phyloP scores from a whole-genome alignment of 2,888 invertebrate genomes.

The Sesamia inferens region DNA sequence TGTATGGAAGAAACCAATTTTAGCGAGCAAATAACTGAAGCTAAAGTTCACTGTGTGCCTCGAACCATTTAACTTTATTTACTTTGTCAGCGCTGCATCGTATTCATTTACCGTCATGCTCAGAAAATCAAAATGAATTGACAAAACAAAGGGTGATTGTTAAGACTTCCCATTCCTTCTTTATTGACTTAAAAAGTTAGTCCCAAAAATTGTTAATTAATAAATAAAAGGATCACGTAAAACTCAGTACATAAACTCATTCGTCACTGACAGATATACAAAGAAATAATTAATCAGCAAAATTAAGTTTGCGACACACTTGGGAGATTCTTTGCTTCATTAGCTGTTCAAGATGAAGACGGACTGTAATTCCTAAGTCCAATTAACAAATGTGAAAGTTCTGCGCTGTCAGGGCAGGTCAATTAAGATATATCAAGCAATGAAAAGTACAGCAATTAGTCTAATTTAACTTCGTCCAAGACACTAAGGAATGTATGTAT shows the following conservation, averaged over 20 bases:
- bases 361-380: constrained; percentile 74
- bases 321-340: constrained; percentile 61
- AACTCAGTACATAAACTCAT: constrained; percentile 26
- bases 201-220: constrained; percentile 13
- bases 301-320: constrained; percentile 57
- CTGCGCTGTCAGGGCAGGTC: constrained; percentile 74
- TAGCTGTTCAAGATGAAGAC: constrained; percentile 64
- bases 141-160: background rate
- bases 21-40: background rate
- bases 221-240: constrained; percentile 40
- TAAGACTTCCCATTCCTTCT: background rate
- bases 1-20: background rate
- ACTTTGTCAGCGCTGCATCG: background rate
- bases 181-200: constrained; percentile 16
- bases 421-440: constrained; percentile 76
- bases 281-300: constrained; percentile 55
- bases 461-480: constrained; percentile 69
- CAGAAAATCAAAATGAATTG: constrained; percentile 11
- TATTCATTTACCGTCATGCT: background rate
- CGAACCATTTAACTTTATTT: constrained; percentile 22
- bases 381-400: constrained; percentile 81
- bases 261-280: constrained; percentile 35
- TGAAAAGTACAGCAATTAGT: constrained; percentile 74
- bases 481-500: constrained; percentile 41
- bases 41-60: background rate